Percentiles rank a stretch among this genome's conserved stretches.
Evolutionary conservation across 2,113 vertebrate species (phyloP).

Genomic region (Gasterosteus nipponicus): DNA sequence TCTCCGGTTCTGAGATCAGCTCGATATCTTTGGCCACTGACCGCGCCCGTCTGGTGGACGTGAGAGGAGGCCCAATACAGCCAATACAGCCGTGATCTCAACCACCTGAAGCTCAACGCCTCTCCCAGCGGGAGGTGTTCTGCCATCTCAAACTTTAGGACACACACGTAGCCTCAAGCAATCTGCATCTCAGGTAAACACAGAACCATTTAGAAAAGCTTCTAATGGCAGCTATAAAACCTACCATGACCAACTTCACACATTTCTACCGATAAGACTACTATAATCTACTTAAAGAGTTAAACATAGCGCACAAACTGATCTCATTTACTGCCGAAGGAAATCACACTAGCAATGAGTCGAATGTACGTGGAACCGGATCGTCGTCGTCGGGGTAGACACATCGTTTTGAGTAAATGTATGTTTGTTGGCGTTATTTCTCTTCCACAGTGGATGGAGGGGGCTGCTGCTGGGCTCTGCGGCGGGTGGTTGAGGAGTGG

Average conservation of each 20-base stretch:
- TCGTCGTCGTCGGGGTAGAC: not conserved
- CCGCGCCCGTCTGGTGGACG: constrained; percentile 32
- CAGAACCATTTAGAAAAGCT: constrained; percentile 10
- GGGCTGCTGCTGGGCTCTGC: constrained; percentile 26
- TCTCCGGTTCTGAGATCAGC: constrained; percentile 36
- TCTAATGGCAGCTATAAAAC: constrained; percentile 2
- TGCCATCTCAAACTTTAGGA: constrained; percentile 7
- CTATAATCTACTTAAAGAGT: constrained; percentile 11
- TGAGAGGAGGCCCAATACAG: constrained; percentile 37
- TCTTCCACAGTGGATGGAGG: constrained; percentile 1
- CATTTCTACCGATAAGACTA: constrained; percentile 4
- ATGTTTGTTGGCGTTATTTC: not conserved
- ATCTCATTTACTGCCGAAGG: not conserved
- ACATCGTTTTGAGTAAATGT: not conserved
- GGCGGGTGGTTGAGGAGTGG: constrained; percentile 12
- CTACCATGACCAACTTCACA: not conserved
- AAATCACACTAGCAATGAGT: constrained; percentile 12
- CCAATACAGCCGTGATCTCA: constrained; percentile 38
- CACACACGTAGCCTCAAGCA: constrained; percentile 5
- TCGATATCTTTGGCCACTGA: constrained; percentile 35
- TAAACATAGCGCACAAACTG: not conserved
- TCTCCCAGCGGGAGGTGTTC: not conserved
- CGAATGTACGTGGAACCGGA: not conserved
- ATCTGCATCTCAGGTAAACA: constrained; percentile 30
- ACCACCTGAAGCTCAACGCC: constrained; percentile 23